Conservation (phyloP, 1,140 invertebrate genomes). For the Drosophila repleta region DNA sequence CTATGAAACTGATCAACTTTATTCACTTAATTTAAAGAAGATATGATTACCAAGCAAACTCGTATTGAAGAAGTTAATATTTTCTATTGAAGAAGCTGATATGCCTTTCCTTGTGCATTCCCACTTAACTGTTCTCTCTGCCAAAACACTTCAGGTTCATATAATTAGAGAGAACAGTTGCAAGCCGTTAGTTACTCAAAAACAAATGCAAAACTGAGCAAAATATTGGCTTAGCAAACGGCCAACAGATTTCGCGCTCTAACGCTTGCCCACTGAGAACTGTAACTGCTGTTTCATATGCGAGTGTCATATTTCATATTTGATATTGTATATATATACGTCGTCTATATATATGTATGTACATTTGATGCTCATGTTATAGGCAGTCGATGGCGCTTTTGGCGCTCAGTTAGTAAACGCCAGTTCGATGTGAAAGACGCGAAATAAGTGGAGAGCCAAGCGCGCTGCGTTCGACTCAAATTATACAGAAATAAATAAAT, state of each 20-base stretch:
- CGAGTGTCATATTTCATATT: slow-evolving; percentile 12
- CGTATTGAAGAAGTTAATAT: too few relatives aligned
- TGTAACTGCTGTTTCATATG: slow-evolving; percentile 11
- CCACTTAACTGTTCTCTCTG: too few relatives aligned
- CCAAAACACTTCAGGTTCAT: too few relatives aligned
- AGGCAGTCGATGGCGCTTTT: slow-evolving; percentile 43
- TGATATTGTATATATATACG: background rate
- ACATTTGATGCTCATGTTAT: slow-evolving; percentile 40
- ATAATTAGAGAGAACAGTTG: too few relatives aligned
- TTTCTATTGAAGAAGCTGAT: too few relatives aligned
- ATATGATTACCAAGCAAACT: too few relatives aligned
- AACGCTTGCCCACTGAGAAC: slow-evolving; percentile 1
- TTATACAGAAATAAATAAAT: slow-evolving; percentile 27
- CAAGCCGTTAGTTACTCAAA: too few relatives aligned
- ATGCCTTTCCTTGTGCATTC: too few relatives aligned
- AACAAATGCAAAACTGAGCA: too few relatives aligned
- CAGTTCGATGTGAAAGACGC: slow-evolving; percentile 72
- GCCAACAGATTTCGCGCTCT: slow-evolving; percentile 56
- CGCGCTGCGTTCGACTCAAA: background rate
- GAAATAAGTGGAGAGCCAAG: slow-evolving; percentile 26
- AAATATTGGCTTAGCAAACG: slow-evolving; percentile 40
- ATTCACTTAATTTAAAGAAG: too few relatives aligned
- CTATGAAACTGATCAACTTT: too few relatives aligned
- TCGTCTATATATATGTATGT: background rate
- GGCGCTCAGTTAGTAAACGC: slow-evolving; percentile 68